Evolutionary conservation across 1,140 invertebrate genomes (phyloP).

Genomic region (Hetaerina americana): DNA sequence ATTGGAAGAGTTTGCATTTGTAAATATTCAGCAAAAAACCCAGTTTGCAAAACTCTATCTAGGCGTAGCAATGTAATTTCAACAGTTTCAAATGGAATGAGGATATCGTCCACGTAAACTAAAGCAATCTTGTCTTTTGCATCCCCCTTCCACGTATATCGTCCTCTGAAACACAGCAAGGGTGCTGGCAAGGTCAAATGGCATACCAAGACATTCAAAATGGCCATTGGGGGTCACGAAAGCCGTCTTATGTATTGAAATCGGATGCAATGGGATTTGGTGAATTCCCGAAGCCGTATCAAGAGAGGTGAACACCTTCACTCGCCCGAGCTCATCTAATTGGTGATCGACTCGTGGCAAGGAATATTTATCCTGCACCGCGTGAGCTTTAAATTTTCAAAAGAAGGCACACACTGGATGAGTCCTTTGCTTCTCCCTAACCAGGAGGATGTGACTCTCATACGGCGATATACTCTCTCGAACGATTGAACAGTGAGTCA

Average conservation of each 20-base stretch:
- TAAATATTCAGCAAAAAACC: conserved; percentile 5
- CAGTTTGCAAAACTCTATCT: conserved; percentile 2
- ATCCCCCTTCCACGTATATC: conserved; percentile 18
- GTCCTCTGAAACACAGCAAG: conserved; percentile 28
- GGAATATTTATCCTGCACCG: conserved; percentile 26
- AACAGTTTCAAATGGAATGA: conserved; percentile 1
- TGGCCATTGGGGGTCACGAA: conserved; percentile 28
- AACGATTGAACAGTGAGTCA: too few relatives aligned
- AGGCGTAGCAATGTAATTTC: conserved; percentile 2
- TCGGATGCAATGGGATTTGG: conserved; percentile 27
- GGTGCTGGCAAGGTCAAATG: conserved; percentile 32
- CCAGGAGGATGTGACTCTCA: conserved; percentile 23
- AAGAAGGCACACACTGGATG: conserved; percentile 30
- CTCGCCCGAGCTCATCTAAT: conserved; percentile 23
- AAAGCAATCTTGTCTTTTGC: conserved; percentile 4
- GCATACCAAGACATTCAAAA: conserved; percentile 28
- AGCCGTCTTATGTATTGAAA: conserved; percentile 29
- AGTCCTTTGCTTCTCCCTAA: conserved; percentile 28
- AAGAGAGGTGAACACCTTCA: conserved; percentile 24
- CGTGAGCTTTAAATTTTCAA: conserved; percentile 24
- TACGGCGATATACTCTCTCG: conserved; percentile 19
- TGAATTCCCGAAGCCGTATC: conserved; percentile 32
- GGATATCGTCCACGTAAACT: conserved; percentile 7
- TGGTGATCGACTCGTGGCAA: conserved; percentile 30
- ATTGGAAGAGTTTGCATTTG: neutral